Evolutionary conservation across 2,113 vertebrate genomes (phyloP), one percentile per base, ranked within the genome.

Genomic region (Malaclemys terrapin): DNA sequence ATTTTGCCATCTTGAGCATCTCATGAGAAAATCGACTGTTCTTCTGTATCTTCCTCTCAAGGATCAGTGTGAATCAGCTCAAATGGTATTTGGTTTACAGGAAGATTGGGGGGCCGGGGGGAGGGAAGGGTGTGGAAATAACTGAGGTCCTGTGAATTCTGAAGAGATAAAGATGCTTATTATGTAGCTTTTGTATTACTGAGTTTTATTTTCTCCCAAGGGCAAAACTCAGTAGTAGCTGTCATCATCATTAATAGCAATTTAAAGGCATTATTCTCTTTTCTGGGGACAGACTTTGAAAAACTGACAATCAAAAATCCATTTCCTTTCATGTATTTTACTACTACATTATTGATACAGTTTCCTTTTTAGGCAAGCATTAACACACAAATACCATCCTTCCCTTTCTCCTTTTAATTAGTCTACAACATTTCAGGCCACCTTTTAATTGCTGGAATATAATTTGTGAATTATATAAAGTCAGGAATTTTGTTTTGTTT

Each of bases 271-370:
- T 90, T 90, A 93, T 91, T 90, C 89, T 90, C 52, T 84, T 87
- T 93, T 93, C 82, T 91, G 78, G 59, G 75, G 91, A 92, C 89
- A 89, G 89, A 84, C 12, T n/a, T 92, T 90, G 86, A 93, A 95
- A 97, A 94, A 93, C 92, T 72, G 88, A 91, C 82, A 2, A 95
- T 95, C 62, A 95, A 96, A 96, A 96, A 89, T 95, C 94, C 57
- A 93, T 96, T 96, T 96, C 87, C 89, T 96, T 96, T 97, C 93
- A 96, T 88, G 83, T 91, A 82, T 92, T 96, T 96, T 95, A 91
- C 90, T 95, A 10, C 83, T 97, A 81, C 93, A 94, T 94, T 96
- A 92, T 92, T 96, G 95, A 96, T 96, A 96, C n/a, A 31, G 11
- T 80, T 96, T 93, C 53, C 50, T 93, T 95, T 88, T 87, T 49